phyloP scores from a whole-genome alignment of 2,888 invertebrate species.

The Cartodere bifasciata region DNA sequence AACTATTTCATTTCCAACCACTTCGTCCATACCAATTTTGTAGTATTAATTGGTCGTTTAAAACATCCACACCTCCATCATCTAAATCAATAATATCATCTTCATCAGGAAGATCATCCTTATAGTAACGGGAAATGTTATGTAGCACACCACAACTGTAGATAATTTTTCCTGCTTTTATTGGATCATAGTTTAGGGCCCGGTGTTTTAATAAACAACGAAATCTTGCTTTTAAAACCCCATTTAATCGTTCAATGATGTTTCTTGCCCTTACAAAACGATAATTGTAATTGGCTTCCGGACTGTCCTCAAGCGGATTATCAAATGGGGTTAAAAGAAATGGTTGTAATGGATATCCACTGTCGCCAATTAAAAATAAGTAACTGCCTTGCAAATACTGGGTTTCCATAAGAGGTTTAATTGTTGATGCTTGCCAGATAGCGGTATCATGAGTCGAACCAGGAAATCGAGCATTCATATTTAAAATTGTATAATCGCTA shows the following conservation, averaged over 20 bases:
- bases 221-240: constrained; percentile 1
- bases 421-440: background rate
- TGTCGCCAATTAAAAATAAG: background rate
- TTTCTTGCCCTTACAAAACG: constrained; percentile 1
- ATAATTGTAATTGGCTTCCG: constrained; percentile 1
- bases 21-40: constrained; percentile 1
- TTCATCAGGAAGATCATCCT: constrained; percentile 1
- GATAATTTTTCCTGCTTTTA: constrained; percentile 2
- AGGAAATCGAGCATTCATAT: constrained; percentile 1
- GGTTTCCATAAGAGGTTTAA: background rate
- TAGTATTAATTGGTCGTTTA: background rate
- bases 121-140: constrained; percentile 1
- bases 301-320: background rate
- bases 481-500: too few relatives aligned
- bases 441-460: constrained; percentile 2
- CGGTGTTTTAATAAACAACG: constrained; percentile 1
- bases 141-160: constrained; percentile 1
- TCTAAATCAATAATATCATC: background rate
- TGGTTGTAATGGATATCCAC: too few relatives aligned
- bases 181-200: constrained; percentile 1
- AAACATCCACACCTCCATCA: background rate
- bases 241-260: constrained; percentile 1
- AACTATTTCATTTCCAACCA: background rate
- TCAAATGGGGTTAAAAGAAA: too few relatives aligned
- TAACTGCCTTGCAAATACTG: background rate